These are phyloP conservation scores for Mustela lutreola DNA, from an alignment of 2,113 vertebrate genomes.

Conservation along the genomic window DNA sequence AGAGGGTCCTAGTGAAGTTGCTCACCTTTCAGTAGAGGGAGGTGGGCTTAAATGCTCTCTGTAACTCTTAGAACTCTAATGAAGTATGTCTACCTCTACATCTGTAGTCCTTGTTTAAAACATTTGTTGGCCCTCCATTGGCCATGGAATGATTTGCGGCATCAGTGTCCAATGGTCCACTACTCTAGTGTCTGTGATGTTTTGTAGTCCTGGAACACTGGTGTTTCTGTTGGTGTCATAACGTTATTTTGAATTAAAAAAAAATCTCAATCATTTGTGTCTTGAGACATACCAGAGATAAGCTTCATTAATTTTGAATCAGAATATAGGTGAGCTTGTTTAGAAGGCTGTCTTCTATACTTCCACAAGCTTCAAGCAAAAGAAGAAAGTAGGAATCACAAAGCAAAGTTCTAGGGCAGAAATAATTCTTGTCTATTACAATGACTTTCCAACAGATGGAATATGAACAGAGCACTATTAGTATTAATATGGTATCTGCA, in stretches of 20 bases:
- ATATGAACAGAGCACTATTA: neutral
- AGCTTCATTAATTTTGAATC: constrained; percentile 36
- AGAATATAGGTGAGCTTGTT: neutral
- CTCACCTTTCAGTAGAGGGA: neutral
- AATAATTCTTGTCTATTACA: neutral
- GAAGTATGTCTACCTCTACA: neutral
- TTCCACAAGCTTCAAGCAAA: neutral
- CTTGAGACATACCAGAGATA: neutral
- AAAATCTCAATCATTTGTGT: constrained; percentile 7
- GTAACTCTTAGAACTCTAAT: neutral
- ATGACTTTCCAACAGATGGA: constrained; percentile 32
- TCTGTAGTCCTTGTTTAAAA: neutral
- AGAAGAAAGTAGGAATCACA: neutral
- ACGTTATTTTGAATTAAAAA: constrained; percentile 10
- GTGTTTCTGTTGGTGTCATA: neutral
- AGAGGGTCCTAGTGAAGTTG: neutral
- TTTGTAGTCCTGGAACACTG: neutral
- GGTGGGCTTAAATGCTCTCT: neutral
- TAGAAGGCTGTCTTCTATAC: neutral
- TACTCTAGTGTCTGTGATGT: neutral
- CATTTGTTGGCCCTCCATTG: neutral
- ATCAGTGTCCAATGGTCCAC: neutral
- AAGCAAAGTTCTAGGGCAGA: constrained; percentile 22
- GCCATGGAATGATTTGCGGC: neutral
- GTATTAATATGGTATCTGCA: neutral